A percentile compares a stretch with the other conserved stretches of the same genome.
These are phyloP conservation scores for Rhinopithecus roxellana DNA, from an alignment of 2,113 vertebrate species.

Conservation along the genomic window DNA sequence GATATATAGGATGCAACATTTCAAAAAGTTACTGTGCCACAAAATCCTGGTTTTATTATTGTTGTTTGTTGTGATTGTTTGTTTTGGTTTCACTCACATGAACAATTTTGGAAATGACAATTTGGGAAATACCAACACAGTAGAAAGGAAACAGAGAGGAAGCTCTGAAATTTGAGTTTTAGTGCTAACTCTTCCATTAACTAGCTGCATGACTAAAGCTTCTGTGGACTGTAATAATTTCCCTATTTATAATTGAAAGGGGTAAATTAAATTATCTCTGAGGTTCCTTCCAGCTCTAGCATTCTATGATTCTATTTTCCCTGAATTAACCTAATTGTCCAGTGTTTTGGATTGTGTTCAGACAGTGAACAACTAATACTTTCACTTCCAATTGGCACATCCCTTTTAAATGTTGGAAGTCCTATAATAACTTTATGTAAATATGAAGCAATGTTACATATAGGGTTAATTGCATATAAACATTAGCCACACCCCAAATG, in stretches of 20 bases:
- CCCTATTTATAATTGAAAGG: not conserved
- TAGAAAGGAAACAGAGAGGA: not conserved
- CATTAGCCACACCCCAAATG: not conserved
- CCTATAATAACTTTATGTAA: not conserved
- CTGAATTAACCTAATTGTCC: constrained; percentile 47
- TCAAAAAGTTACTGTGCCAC: not conserved
- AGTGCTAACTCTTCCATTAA: not conserved
- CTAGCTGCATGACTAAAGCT: not conserved
- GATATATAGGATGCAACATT: not conserved
- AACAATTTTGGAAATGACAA: not conserved
- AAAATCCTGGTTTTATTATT: not conserved
- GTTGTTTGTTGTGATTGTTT: not conserved
- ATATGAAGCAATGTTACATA: not conserved
- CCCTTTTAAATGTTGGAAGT: not conserved
- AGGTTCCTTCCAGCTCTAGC: constrained; percentile 52
- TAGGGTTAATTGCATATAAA: not conserved
- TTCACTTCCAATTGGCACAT: constrained; percentile 13
- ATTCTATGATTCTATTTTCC: constrained; percentile 57
- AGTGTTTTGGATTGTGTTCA: constrained; percentile 22
- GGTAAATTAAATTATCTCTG: constrained; percentile 50
- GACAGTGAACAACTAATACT: constrained; percentile 35
- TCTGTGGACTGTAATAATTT: constrained; percentile 7
- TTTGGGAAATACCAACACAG: not conserved
- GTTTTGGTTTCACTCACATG: not conserved
- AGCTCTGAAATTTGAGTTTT: not conserved